phyloP scores from a whole-genome alignment of 2,888 invertebrate species.

The Amphimallon solstitiale region DNA sequence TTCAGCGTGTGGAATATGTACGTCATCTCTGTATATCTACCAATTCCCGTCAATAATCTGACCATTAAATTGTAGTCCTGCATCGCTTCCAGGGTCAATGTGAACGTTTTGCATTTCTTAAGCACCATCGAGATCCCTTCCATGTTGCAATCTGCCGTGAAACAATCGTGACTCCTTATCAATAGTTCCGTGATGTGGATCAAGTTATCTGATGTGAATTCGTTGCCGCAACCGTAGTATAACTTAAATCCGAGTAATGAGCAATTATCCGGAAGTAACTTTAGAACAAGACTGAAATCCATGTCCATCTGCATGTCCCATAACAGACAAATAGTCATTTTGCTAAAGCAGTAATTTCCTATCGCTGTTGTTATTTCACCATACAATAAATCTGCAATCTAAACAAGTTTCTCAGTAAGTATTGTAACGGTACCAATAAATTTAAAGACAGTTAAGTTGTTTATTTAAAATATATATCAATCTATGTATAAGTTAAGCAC shows the following conservation, averaged over 20 bases:
- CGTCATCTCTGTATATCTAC: conserved; percentile 88
- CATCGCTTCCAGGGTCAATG: conserved; percentile 70
- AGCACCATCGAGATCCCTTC: conserved; percentile 88
- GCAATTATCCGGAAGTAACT: conserved; percentile 69
- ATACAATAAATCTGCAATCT: conserved; percentile 73
- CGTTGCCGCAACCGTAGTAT: conserved; percentile 47
- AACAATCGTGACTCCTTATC: conserved; percentile 86
- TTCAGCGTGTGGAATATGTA: conserved; percentile 87
- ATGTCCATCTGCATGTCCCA: conserved; percentile 61
- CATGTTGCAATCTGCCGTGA: conserved; percentile 88
- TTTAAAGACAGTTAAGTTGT: too few relatives aligned
- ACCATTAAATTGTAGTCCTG: conserved; percentile 85
- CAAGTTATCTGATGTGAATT: conserved; percentile 27
- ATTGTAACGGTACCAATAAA: too few relatives aligned
- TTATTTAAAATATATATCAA: too few relatives aligned
- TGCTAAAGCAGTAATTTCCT: conserved; percentile 64
- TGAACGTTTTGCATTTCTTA: conserved; percentile 75
- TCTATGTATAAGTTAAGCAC: too few relatives aligned
- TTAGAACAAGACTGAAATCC: conserved; percentile 69
- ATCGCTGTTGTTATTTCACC: conserved; percentile 71
- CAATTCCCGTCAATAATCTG: conserved; percentile 84
- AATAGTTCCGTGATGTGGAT: conserved; percentile 74
- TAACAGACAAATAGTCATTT: conserved; percentile 52
- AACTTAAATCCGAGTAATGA: conserved; percentile 68
- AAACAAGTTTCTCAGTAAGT: too few relatives aligned